Base-by-base conservation (phyloP, 2,113 vertebrate species). In the Psittacus erithacus region DNA sequence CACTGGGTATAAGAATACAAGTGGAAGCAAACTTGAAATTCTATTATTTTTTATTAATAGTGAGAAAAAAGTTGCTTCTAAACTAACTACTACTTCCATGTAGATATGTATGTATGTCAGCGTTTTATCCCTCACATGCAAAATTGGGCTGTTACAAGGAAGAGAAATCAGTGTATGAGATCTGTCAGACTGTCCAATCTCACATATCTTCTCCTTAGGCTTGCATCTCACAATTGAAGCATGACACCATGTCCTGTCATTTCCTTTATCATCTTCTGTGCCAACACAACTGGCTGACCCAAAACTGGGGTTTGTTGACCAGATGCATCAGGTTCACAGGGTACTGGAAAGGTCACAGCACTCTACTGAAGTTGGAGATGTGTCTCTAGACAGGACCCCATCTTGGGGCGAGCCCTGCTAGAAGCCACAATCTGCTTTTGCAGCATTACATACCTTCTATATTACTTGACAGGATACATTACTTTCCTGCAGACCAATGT, bases 101-200 rank as follows among this genome's bases (percentile, higher is more conserved):
- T 18, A 23, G 18, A 33, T 0, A 0, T 47, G 33, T 13, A 7
- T 11, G 6, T 31, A 47, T 3, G 12, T 12, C 47, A 71, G 2
- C 25, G 9, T 73, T 80, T 25, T 59, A 27, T 23, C 12, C 16
- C 10, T 29, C 22, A 19, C 24, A 9, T 38, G 20, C 24, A 88
- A 59, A 59, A 24, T 0, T 46, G 43, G 19, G 33, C 33, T 81
- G 8, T 69, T 50, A 39, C 11, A 50, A 92, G 27, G 18, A 14
- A 57, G 33, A 39, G 44, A 86, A 82, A 76, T 41, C 27, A 20
- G 63, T 1, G 0, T 35, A 17, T 13, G 65, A 57, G 23, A 57
- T 62, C 38, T 76, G 23, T 68, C 59, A 41, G 14, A 29, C 3
- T 49, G 52, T 47, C 38, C 29, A 18, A 14, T 22, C 25, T 84